A percentile compares a stretch with the other conserved stretches of the same genome.
Evolutionary conservation across 2,797 vertebrate genomes (phyloP).

Genomic region (Sorex maritimensis): DNA sequence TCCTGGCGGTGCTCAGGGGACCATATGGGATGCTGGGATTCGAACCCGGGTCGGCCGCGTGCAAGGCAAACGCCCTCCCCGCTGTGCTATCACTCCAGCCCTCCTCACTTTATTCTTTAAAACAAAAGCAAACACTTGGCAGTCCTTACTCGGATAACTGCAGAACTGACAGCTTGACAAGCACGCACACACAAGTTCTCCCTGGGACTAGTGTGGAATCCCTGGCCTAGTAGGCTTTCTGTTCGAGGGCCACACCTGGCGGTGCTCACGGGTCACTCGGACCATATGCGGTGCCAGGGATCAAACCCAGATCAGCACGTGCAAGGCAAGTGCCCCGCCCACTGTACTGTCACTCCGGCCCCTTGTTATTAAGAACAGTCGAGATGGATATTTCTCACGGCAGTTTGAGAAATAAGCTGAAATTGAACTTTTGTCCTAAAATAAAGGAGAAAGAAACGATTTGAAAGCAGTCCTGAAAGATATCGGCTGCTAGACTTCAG

Average conservation of each 20-base stretch:
- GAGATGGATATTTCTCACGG: neutral
- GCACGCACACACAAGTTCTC: neutral
- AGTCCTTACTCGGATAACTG: neutral
- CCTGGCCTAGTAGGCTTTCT: neutral
- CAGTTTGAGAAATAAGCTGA: neutral
- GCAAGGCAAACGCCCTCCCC: too few species aligned
- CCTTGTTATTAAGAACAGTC: conserved; percentile 17
- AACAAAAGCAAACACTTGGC: neutral
- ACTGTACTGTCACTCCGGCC: too few species aligned
- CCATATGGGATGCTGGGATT: too few species aligned
- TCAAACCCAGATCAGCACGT: too few species aligned
- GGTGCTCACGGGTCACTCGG: too few species aligned
- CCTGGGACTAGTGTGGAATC: conserved; percentile 2
- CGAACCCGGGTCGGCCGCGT: too few species aligned
- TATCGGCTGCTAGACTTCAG: neutral
- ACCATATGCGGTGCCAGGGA: too few species aligned
- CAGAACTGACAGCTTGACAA: neutral
- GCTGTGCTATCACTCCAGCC: too few species aligned
- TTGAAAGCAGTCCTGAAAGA: neutral
- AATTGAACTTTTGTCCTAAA: neutral
- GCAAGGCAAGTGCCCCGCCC: too few species aligned
- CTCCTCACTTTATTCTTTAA: too few species aligned
- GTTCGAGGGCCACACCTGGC: neutral
- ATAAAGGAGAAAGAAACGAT: neutral
- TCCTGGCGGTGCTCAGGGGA: too few species aligned